Evolutionary conservation across 2,888 invertebrate species (phyloP), one percentile per base, ranked within the genome.

Genomic region (Callyntrura sp.): DNA sequence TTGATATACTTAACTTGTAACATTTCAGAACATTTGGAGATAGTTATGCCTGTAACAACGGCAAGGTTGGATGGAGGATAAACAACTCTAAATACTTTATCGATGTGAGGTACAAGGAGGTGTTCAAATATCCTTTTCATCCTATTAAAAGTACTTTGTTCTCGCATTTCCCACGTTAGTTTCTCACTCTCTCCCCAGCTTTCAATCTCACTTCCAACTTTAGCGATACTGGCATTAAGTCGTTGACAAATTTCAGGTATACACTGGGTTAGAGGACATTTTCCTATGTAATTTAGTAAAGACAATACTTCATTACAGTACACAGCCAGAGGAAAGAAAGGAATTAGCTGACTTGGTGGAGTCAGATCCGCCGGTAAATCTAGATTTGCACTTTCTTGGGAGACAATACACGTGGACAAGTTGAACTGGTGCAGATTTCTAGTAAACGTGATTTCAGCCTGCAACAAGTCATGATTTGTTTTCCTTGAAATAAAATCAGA

Each of bases 61-160:
- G 93, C 86, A 23, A 93, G 90, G 68, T 86, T 91, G 20, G 81
- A 57, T 25, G 93, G 93, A 57, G 93, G 92, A 65, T 90, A 93
- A 6, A 93, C 89, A 28, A 92, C 86, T 11, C 90, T 62, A 60
- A 92, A 90, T 35, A 92, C 92, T 88, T 92, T 92, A 65, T 93
- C 93, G n/a, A 93, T 73, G 82, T 93, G 93, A 4, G 93, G 93
- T n/a, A 93, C 93, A 17, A 93, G 85, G 8, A 92, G 87, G 65
- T 93, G 92, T 70, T 92, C 92, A 88, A 92, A 92, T 65, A 92
- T 88, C 28, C 92, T 76, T 78, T 91, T 90, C 91, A 93, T 92
- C 81, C 93, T 70, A 85, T 92, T 91, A 65, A 93, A 93, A 48
- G 92, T 91, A 60, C 83, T 91, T 79, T 93, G 92, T 35, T 93